phyloP scores from a whole-genome alignment of 2,113 vertebrate species.

The Labeo catla region DNA sequence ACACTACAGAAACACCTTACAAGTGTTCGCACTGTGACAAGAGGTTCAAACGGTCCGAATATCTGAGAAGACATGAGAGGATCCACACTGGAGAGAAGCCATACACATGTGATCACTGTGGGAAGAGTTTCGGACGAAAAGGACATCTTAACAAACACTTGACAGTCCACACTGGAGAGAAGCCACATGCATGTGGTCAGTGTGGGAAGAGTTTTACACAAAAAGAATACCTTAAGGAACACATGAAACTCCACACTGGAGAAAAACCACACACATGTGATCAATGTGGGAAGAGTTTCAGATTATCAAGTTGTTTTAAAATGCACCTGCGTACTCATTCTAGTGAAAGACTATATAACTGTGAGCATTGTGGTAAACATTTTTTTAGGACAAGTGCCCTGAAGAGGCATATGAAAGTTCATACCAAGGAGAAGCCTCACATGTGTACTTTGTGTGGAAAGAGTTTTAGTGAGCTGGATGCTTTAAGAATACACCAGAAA shows the following conservation, averaged over 20 bases:
- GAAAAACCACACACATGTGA: not conserved
- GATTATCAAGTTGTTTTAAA: not conserved
- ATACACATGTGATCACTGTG: not conserved
- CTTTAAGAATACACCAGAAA: slow-evolving; percentile 5
- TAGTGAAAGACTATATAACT: not conserved
- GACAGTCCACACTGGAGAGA: not conserved
- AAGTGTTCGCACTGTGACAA: slow-evolving; percentile 4
- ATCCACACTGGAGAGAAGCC: not conserved
- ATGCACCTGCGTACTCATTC: not conserved
- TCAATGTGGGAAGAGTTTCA: not conserved
- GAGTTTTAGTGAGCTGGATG: not conserved
- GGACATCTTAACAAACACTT: not conserved
- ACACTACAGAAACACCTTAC: not conserved
- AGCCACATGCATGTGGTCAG: not conserved
- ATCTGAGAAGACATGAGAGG: not conserved
- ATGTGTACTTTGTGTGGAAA: not conserved
- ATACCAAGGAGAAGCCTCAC: not conserved
- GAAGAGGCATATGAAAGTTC: not conserved
- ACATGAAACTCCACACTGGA: not conserved
- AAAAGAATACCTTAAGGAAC: not conserved
- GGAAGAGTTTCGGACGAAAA: not conserved
- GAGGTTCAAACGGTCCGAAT: not conserved
- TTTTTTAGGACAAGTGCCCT: not conserved
- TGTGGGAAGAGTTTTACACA: not conserved
- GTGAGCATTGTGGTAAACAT: not conserved